phyloP scores from a whole-genome alignment of 2,113 vertebrate species.

The Eptesicus fuscus region DNA sequence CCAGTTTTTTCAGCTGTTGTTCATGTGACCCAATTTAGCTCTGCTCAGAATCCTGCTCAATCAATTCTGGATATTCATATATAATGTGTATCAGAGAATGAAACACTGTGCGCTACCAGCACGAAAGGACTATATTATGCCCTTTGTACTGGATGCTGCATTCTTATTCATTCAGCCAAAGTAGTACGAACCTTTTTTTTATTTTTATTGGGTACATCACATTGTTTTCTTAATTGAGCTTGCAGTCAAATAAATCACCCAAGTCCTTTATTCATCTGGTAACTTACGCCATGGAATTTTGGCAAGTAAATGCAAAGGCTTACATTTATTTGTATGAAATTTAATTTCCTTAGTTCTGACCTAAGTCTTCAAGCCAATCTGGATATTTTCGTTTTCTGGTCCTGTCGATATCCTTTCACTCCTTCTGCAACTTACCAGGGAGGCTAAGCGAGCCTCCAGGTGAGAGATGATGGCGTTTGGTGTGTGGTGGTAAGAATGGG shows the following conservation, averaged over 20 bases:
- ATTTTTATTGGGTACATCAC: background rate
- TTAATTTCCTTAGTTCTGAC: slow-evolving; percentile 20
- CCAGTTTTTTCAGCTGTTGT: background rate
- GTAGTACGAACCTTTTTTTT: background rate
- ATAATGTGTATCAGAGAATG: background rate
- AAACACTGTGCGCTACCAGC: background rate
- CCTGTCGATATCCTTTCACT: background rate
- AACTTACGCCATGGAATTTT: slow-evolving; percentile 23
- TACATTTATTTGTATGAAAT: slow-evolving; percentile 34
- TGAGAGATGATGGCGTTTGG: background rate
- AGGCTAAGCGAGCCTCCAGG: background rate
- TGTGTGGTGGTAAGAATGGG: background rate
- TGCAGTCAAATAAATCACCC: slow-evolving; percentile 33
- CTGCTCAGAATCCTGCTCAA: background rate
- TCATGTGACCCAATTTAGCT: background rate
- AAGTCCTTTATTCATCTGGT: background rate
- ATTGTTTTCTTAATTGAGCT: slow-evolving; percentile 42
- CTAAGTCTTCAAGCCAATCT: background rate
- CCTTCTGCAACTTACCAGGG: background rate
- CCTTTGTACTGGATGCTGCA: background rate
- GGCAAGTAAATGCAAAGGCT: slow-evolving; percentile 23
- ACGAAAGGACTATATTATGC: background rate
- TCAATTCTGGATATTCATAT: background rate
- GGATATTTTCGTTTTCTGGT: background rate
- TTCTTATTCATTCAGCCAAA: background rate